Evolutionary conservation across 2,888 invertebrate species (phyloP).

Genomic region (Liodrosophila aerea): DNA sequence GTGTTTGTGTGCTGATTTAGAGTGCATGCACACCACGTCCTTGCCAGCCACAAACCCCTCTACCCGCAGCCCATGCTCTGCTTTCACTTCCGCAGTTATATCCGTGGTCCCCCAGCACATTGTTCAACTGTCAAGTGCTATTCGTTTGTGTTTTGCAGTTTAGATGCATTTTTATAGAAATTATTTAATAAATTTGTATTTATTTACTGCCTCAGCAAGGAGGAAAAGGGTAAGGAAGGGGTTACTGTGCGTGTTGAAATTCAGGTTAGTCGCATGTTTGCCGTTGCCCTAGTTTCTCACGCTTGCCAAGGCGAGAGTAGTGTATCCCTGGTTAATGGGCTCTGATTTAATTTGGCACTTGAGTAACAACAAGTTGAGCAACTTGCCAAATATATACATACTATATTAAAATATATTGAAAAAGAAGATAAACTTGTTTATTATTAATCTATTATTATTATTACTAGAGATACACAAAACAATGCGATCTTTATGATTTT

Average conservation of each 20-base stretch:
- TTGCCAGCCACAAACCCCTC: slow-evolving; percentile 27
- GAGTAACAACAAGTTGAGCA: slow-evolving; percentile 11
- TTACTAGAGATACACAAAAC: too few species aligned
- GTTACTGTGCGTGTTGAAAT: slow-evolving; percentile 44
- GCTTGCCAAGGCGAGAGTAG: not conserved
- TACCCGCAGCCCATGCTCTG: slow-evolving; percentile 54
- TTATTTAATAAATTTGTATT: slow-evolving; percentile 57
- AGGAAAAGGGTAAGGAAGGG: not conserved
- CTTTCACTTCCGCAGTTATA: slow-evolving; percentile 60
- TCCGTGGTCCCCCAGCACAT: slow-evolving; percentile 32
- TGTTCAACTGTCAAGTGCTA: slow-evolving; percentile 47
- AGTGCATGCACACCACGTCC: slow-evolving; percentile 46
- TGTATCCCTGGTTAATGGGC: slow-evolving; percentile 41
- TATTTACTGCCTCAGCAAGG: slow-evolving; percentile 30
- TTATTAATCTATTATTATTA: too few species aligned
- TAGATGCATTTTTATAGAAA: slow-evolving; percentile 20
- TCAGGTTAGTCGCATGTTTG: slow-evolving; percentile 40
- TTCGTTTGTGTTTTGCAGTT: slow-evolving; percentile 33
- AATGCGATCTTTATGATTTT: too few species aligned
- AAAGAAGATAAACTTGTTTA: too few species aligned
- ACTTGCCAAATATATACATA: too few species aligned
- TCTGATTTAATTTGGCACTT: slow-evolving; percentile 40
- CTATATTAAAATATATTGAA: too few species aligned
- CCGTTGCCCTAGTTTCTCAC: not conserved
- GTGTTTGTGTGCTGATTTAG: not conserved